phyloP scores from a whole-genome alignment of 2,888 invertebrate species.

The Molorchus minor region DNA sequence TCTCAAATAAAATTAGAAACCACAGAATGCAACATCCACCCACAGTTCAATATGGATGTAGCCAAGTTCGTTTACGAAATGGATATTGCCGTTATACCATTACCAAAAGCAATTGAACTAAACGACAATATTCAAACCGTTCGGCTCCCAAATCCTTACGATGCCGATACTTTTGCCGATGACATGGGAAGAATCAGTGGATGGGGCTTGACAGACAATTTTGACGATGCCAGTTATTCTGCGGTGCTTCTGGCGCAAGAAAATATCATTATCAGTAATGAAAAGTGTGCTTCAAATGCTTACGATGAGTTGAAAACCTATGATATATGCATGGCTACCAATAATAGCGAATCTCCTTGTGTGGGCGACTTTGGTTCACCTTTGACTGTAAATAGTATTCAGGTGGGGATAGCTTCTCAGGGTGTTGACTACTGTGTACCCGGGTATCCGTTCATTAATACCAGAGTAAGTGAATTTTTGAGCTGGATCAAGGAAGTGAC shows the following conservation, averaged over 20 bases:
- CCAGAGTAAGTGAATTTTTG: neutral
- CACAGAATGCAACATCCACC: conserved; percentile 16
- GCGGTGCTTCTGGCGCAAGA: neutral
- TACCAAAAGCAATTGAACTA: conserved; percentile 19
- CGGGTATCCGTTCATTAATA: neutral
- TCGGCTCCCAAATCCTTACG: no score
- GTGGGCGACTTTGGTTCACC: neutral
- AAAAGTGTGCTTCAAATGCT: neutral
- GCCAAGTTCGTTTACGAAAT: conserved; percentile 3
- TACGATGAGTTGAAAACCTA: neutral
- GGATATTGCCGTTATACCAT: conserved; percentile 28
- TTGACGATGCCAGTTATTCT: neutral
- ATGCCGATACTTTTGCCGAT: no score
- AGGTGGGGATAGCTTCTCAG: neutral
- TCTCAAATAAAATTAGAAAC: conserved; percentile 15
- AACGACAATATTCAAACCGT: conserved; percentile 8
- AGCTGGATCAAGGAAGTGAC: neutral
- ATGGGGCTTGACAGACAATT: neutral
- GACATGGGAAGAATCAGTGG: neutral
- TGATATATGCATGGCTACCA: neutral
- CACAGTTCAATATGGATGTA: conserved; percentile 8
- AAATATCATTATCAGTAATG: neutral
- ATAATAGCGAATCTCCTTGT: neutral
- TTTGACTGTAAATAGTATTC: neutral
- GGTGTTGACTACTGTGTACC: neutral